A percentile compares a stretch with the other conserved stretches of the same genome.
phyloP scores from a whole-genome alignment of 2,113 vertebrate species.

The Gallinago paraguaiae region DNA sequence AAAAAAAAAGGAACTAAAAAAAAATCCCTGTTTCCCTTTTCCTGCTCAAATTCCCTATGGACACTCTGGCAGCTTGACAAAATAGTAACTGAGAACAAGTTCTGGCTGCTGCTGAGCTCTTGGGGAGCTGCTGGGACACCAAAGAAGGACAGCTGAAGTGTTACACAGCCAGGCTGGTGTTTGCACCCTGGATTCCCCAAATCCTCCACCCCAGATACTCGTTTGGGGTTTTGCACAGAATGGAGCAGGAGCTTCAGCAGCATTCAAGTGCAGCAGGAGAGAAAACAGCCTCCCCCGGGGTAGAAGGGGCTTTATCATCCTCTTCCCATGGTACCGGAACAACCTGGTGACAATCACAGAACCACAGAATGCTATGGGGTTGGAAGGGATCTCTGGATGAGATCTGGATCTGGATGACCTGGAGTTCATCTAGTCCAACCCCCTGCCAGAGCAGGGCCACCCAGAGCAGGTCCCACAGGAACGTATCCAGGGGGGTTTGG shows the following conservation, averaged over 20 bases:
- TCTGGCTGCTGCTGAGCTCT: background rate
- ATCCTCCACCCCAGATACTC: background rate
- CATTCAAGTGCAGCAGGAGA: background rate
- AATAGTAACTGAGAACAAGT: conserved; percentile 29
- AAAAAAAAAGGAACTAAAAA: background rate
- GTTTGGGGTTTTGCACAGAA: background rate
- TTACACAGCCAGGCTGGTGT: fast-evolving
- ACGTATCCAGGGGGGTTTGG: no score
- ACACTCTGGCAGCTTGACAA: conserved; percentile 42
- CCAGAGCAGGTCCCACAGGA: no score
- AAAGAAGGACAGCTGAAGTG: background rate
- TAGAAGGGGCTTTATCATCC: background rate
- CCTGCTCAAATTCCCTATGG: conserved; percentile 14
- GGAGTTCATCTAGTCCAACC: no score
- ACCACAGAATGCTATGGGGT: no score
- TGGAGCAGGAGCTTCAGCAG: background rate
- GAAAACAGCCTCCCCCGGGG: background rate
- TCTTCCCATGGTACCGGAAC: background rate
- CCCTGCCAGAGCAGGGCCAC: no score
- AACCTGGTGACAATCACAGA: background rate
- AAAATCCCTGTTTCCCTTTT: background rate
- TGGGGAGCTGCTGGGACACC: background rate
- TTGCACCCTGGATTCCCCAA: background rate
- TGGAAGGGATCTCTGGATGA: no score
- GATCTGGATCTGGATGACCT: no score